phyloP scores from a whole-genome alignment of 1,140 invertebrate genomes.

The Bombus fervidus region DNA sequence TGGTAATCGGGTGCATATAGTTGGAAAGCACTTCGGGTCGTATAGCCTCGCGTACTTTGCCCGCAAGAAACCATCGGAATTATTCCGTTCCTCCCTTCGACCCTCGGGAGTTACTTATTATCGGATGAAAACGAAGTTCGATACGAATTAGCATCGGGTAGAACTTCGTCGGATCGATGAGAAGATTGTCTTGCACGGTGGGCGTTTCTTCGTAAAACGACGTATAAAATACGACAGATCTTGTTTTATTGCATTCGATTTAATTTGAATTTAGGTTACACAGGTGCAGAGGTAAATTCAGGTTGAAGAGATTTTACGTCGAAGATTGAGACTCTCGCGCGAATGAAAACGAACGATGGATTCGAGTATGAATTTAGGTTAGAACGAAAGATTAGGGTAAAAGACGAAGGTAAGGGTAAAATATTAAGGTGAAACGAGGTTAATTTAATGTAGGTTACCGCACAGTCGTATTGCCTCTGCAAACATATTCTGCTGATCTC shows the following conservation, averaged over 20 bases:
- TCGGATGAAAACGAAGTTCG: conserved; percentile 36
- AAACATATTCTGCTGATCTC: not conserved
- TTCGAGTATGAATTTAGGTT: not conserved
- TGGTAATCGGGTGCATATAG: conserved; percentile 64
- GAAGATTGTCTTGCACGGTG: not conserved
- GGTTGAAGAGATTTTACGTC: too few species aligned
- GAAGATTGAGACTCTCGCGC: not conserved
- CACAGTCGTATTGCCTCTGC: not conserved
- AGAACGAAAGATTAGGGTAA: not conserved
- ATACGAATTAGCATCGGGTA: conserved; percentile 29
- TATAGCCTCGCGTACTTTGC: conserved; percentile 1
- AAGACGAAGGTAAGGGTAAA: too few species aligned
- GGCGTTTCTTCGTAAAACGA: not conserved
- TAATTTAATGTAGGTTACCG: not conserved
- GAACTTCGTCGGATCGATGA: not conserved
- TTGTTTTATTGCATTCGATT: not conserved
- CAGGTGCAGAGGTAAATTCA: too few species aligned
- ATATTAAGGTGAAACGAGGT: not conserved
- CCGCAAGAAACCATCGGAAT: conserved; percentile 31
- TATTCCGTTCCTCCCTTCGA: conserved; percentile 4
- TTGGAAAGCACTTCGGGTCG: conserved; percentile 58
- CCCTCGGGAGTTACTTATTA: conserved; percentile 16
- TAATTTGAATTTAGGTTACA: not conserved
- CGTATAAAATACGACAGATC: not conserved
- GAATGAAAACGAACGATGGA: not conserved